Conservation (phyloP, 2,797 vertebrate genomes). For the Valencia hispanica region DNA sequence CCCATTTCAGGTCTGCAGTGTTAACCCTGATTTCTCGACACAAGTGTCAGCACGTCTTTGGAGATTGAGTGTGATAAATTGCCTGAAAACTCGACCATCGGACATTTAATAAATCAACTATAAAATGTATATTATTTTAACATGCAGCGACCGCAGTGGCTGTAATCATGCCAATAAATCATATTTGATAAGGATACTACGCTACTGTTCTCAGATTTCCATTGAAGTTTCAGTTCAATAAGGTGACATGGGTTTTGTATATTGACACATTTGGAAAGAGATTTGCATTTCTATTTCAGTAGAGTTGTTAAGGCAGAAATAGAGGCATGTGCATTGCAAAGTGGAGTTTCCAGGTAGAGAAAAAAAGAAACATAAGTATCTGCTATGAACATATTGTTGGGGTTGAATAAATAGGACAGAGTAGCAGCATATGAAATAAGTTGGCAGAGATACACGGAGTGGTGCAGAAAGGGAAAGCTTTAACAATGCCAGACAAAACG, state of each 20-base stretch:
- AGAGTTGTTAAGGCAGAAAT: constrained; percentile 36
- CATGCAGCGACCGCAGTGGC: constrained; percentile 51
- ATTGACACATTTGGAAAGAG: constrained; percentile 41
- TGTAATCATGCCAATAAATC: constrained; percentile 81
- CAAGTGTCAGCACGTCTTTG: constrained; percentile 71
- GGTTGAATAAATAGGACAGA: constrained; percentile 66
- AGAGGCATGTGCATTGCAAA: constrained; percentile 44
- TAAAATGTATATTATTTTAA: constrained; percentile 73
- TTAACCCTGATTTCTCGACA: constrained; percentile 78
- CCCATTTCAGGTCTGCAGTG: constrained; percentile 53
- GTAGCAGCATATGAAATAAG: constrained; percentile 64
- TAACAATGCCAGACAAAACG: constrained; percentile 58
- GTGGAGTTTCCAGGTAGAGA: constrained; percentile 54
- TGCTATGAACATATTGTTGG: constrained; percentile 69
- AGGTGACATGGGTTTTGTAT: constrained; percentile 59
- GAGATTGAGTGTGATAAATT: constrained; percentile 82
- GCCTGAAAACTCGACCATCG: constrained; percentile 72
- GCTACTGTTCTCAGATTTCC: constrained; percentile 65
- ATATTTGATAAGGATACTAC: constrained; percentile 73
- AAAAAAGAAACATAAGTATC: constrained; percentile 61
- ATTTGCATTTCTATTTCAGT: constrained; percentile 42
- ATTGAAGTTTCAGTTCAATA: constrained; percentile 57
- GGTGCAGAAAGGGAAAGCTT: constrained; percentile 48
- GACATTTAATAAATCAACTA: constrained; percentile 82
- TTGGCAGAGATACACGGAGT: constrained; percentile 54